Conservation (phyloP, 1,140 invertebrate genomes). For the Nephotettix cincticeps region DNA sequence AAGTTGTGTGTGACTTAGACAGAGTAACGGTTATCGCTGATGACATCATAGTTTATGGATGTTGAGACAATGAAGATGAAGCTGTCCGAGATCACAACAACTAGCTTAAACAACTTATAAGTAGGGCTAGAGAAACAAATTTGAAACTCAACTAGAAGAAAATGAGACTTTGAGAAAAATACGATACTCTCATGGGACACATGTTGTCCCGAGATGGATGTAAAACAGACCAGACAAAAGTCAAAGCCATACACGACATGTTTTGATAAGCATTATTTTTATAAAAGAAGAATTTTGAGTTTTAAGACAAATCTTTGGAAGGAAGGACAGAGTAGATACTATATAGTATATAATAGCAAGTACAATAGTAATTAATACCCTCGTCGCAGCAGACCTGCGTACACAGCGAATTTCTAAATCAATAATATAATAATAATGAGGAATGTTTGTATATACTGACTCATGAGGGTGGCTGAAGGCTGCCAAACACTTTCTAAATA, state of each 20-base stretch:
- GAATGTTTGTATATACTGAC: no score
- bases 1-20: neutral
- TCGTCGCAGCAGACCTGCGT: no score
- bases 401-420: no score
- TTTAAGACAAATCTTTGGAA: no score
- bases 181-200: conserved; percentile 48
- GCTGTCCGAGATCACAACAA: conserved; percentile 8
- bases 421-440: no score
- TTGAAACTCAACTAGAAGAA: neutral
- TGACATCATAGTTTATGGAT: neutral
- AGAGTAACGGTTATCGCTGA: neutral
- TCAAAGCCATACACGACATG: neutral
- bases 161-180: conserved; percentile 2
- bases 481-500: no score
- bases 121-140: neutral
- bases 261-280: no score
- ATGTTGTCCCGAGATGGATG: neutral
- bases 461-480: no score
- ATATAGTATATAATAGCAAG: no score
- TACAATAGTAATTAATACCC: no score
- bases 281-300: no score
- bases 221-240: neutral
- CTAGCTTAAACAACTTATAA: conserved; percentile 2
- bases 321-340: no score
- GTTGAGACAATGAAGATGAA: neutral